phyloP scores from a whole-genome alignment of 2,797 vertebrate species.

The Alectoris magna region DNA sequence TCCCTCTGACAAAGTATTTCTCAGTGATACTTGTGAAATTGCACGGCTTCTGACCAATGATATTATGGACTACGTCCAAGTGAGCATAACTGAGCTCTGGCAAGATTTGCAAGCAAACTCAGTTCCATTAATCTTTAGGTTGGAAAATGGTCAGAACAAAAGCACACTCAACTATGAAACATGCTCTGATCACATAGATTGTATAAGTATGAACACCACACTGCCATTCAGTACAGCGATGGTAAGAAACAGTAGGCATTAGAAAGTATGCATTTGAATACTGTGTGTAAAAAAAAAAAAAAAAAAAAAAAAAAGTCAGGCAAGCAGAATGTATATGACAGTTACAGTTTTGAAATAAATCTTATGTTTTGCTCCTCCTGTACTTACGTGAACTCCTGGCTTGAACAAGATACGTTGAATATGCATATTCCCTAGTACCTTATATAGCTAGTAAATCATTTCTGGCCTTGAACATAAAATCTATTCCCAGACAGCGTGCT shows the following conservation, averaged over 20 bases:
- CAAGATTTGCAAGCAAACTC: neutral
- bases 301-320: neutral
- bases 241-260: neutral
- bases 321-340: neutral
- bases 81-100: neutral
- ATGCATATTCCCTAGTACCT: neutral
- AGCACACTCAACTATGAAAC: neutral
- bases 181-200: neutral
- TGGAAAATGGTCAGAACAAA: neutral
- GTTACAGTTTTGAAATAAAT: neutral
- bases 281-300: no score
- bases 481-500: neutral
- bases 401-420: neutral
- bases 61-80: neutral
- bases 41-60: neutral
- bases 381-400: neutral
- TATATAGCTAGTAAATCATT: neutral
- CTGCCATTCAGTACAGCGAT: neutral
- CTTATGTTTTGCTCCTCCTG: neutral
- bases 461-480: constrained; percentile 6
- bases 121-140: neutral
- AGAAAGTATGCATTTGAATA: neutral
- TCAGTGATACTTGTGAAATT: neutral
- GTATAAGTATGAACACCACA: neutral
- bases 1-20: neutral